Evolutionary conservation across 2,888 invertebrate genomes (phyloP), one percentile per base, ranked within the genome.

Genomic region (Syritta pipiens): DNA sequence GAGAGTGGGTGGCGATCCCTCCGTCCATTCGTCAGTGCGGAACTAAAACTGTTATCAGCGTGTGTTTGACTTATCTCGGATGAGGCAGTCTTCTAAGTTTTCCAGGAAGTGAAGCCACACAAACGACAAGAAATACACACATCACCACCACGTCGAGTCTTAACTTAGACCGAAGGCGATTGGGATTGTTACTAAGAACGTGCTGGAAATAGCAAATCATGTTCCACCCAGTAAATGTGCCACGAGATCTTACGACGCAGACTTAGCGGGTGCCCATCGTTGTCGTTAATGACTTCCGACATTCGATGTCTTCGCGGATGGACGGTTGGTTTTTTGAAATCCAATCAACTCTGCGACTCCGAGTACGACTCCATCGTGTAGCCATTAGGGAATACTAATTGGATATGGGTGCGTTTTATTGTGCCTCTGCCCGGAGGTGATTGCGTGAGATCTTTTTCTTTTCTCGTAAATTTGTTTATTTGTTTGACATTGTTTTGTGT

Each of bases 371-470:
- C n/a, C n/a, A n/a, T n/a, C n/a, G n/a, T n/a, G 40, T 30, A 40
- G 51, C 51, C 72, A 72, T 72, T 53, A 60, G 65, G 59, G 77
- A 77, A 77, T 77, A 77, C 77, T 77, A 77, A 77, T 77, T 72
- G 72, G 53, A 46, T 55, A 60, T 55, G 60, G 71, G 60, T 53
- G 59, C 65, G 71, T 60, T 65, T 71, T 59, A 40, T 72, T 65
- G 53, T 20, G 10, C 24, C 10, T 17, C 40, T 26, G 26, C 30
- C 12, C n/a, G n/a, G n/a, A 42, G 57, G 35, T 26, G 49, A 28
- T 49, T 62, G 62, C 30, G 49, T 42, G 62, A 40, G 24, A 42
- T n/a, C n/a, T n/a, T n/a, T n/a, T n/a, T n/a, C n/a, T n/a, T n/a
- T n/a, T n/a, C n/a, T n/a, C n/a, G n/a, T n/a, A n/a, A n/a, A n/a